phyloP scores from a whole-genome alignment of 2,888 invertebrate genomes.

The Xestia c-nigrum region DNA sequence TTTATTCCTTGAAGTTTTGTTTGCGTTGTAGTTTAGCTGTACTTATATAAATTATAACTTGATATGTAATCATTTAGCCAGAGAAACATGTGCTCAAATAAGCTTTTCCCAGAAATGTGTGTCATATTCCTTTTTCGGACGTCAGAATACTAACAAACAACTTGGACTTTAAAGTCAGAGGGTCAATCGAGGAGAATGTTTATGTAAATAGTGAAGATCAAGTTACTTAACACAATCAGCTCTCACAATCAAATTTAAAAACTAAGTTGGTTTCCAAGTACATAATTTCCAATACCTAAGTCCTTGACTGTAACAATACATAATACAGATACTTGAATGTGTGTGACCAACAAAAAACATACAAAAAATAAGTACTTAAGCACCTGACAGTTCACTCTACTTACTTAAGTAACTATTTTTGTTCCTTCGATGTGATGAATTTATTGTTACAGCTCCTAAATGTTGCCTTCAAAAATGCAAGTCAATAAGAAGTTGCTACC shows the following conservation, averaged over 20 bases:
- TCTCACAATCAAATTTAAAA: neutral
- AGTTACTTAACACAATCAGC: constrained; percentile 11
- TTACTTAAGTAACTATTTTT: neutral
- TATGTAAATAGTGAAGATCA: neutral
- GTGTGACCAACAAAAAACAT: constrained; percentile 16
- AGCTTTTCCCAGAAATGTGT: constrained; percentile 23
- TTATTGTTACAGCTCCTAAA: constrained; percentile 58
- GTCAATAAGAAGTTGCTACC: constrained; percentile 94
- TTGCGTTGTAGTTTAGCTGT: neutral
- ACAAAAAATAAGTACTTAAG: no score
- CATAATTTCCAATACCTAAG: neutral
- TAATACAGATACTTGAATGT: neutral
- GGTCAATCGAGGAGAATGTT: neutral
- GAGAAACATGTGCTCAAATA: constrained; percentile 13
- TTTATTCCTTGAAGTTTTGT: constrained; percentile 2
- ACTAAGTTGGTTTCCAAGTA: constrained; percentile 6
- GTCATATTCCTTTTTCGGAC: neutral
- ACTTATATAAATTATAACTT: neutral
- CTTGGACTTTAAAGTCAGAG: neutral
- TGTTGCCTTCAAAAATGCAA: constrained; percentile 81
- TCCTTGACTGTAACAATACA: constrained; percentile 25
- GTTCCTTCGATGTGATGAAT: neutral
- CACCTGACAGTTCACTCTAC: neutral
- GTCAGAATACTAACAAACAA: constrained; percentile 1
- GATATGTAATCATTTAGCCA: neutral